Base-by-base conservation (phyloP, 1,140 invertebrate species). In the Solen grandis region DNA sequence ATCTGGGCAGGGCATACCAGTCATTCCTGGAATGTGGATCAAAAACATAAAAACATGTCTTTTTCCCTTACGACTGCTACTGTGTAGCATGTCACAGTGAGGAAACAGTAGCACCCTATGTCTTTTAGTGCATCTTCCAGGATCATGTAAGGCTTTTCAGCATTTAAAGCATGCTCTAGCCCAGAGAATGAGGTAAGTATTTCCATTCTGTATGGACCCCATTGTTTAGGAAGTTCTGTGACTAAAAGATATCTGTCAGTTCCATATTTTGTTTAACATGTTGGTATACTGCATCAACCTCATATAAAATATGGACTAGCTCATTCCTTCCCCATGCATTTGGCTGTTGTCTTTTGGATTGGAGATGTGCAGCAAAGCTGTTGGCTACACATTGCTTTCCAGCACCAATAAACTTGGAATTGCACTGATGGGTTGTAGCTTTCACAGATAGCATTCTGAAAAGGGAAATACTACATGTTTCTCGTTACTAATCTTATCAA, bases 381-480 rank as follows among this genome's bases (percentile, higher is more conserved):
- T 63, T 63, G 1, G 60, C 60, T 36, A 63, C 60, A 36, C 60
- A 63, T 5, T 63, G 60, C 33, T 36, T 63, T 35, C 60, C 60
- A 29, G n/a, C 33, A 8, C 60, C 60, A 36, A 63, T 36, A 36
- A n/a, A 63, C 19, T 63, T 63, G 13, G 60, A 31, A 63, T 63
- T 31, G 60, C 60, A 35, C 33, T 63, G 60, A 63, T 63, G 60
- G 25, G 14, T 63, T 2, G 60, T 36, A n/a, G n/a, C n/a, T n/a
- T n/a, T n/a, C n/a, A n/a, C n/a, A n/a, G n/a, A n/a, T n/a, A n/a
- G n/a, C n/a, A n/a, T n/a, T n/a, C n/a, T n/a, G n/a, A n/a, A n/a
- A n/a, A n/a, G n/a, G n/a, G n/a, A n/a, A n/a, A n/a, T n/a, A n/a
- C n/a, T n/a, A n/a, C n/a, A n/a, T n/a, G n/a, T n/a, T n/a, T n/a